Percentiles rank a stretch among this genome's conserved stretches.
Evolutionary conservation across 2,888 invertebrate species (phyloP).

Genomic region (Torymus texanus): DNA sequence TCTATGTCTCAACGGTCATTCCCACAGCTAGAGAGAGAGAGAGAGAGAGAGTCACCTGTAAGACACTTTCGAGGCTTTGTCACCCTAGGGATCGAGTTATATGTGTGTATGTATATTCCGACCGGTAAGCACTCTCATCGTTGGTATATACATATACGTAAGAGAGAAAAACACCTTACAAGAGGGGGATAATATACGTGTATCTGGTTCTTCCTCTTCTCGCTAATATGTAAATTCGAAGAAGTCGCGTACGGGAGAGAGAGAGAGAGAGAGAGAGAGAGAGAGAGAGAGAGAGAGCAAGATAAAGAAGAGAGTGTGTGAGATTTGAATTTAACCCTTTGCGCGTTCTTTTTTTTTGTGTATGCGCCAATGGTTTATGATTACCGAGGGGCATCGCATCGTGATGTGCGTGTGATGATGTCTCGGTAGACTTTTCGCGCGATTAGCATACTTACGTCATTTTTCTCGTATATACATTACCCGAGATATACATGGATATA

Average conservation of each 20-base stretch:
- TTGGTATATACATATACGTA: too few relatives aligned
- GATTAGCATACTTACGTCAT: too few relatives aligned
- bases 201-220: neutral
- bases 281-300: conserved; percentile 27
- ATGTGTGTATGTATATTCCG: neutral
- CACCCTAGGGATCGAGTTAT: conserved; percentile 48
- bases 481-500: too few relatives aligned
- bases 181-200: too few relatives aligned
- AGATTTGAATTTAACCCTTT: conserved; percentile 30
- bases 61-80: conserved; percentile 67
- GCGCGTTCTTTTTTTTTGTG: conserved; percentile 8
- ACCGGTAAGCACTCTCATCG: conserved; percentile 50
- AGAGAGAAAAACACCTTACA: conserved; percentile 28
- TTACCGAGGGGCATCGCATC: too few relatives aligned
- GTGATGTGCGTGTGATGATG: too few relatives aligned
- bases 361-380: conserved; percentile 4
- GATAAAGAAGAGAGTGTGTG: conserved; percentile 23
- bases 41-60: conserved; percentile 68
- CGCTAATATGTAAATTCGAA: conserved; percentile 42
- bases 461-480: too few relatives aligned
- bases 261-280: conserved; percentile 19
- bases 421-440: too few relatives aligned
- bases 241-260: conserved; percentile 1
- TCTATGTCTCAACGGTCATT: conserved; percentile 69
- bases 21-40: conserved; percentile 64